Conservation (phyloP, 2,888 invertebrate species). For the Zygothrica quintamaculata region DNA sequence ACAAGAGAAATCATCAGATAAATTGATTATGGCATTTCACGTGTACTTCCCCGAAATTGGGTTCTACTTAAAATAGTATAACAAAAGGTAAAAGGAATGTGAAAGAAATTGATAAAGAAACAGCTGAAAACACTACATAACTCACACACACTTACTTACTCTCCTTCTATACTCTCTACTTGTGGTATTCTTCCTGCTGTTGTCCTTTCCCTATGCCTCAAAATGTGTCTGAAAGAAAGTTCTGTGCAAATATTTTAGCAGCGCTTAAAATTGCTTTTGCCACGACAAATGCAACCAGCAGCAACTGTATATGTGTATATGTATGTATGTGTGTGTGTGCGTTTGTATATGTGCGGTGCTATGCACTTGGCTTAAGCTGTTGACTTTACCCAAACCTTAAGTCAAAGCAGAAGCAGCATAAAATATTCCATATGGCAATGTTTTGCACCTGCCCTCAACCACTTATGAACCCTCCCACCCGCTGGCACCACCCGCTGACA, state of each 20-base stretch:
- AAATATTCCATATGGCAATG: slow-evolving; percentile 52
- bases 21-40: slow-evolving; percentile 37
- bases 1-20: slow-evolving; percentile 38
- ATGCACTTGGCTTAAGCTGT: slow-evolving; percentile 17
- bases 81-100: too few species aligned
- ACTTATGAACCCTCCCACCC: background rate
- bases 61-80: slow-evolving; percentile 15
- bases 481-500: background rate
- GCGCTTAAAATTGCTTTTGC: slow-evolving; percentile 27
- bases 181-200: background rate
- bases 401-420: slow-evolving; percentile 26
- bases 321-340: background rate
- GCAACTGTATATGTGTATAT: background rate
- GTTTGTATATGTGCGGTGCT: background rate
- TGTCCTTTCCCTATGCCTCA: too few species aligned
- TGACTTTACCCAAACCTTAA: slow-evolving; percentile 21
- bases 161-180: too few species aligned
- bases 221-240: slow-evolving; percentile 27
- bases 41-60: slow-evolving; percentile 10
- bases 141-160: too few species aligned
- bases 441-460: slow-evolving; percentile 18
- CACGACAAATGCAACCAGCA: background rate
- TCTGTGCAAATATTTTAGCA: slow-evolving; percentile 25
- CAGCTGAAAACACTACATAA: too few species aligned
- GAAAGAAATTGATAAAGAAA: too few species aligned